Base-by-base conservation (phyloP, 2,888 invertebrate species). In the Drosophila prolongata region DNA sequence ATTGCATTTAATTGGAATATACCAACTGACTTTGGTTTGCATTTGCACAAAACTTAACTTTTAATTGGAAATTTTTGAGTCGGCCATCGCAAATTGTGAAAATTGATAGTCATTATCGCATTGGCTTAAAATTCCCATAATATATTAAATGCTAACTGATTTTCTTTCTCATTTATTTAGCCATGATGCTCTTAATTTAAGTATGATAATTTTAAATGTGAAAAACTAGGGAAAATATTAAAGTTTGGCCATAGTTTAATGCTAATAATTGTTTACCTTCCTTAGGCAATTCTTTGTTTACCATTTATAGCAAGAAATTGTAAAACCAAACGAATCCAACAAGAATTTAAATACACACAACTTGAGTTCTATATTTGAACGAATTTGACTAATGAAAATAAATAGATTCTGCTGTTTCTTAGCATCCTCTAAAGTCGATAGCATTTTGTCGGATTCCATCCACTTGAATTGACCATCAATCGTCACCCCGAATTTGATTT, bases 391-490 rank as follows among this genome's bases (percentile, higher is more conserved):
- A 34, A 69, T 57, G 44, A 58, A 66, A 66, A 66, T 47, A 53
- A 65, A 66, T 61, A 49, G 62, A 61, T 37, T 49, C 30, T 9
- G 35, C 16, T 30, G 62, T 64, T 61, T 19, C 35, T 37, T 52
- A 50, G 42, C 67, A 67, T 50, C 16, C 49, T 38, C 62, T 43
- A 55, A 54, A 66, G 14, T 30, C 38, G 16, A 49, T 64, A 14
- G 16, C 52, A 52, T 37, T 60, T 61, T 44, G 30, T 60, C 24
- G 65, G 38, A 44, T 40, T 52, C 44, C 66, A 34, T 13, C 53
- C 67, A 47, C 53, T 53, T 9, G 24, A 19, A 13, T 34, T 35
- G 67, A n/a, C 64, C 64, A 65, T 65, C 64, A 62, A 62, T 64
- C 64, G 56, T 46, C 46, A 56, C 64, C 64, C 50, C 24, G 49